phyloP scores from a whole-genome alignment of 2,888 invertebrate genomes.

The Oeneis ivallda region DNA sequence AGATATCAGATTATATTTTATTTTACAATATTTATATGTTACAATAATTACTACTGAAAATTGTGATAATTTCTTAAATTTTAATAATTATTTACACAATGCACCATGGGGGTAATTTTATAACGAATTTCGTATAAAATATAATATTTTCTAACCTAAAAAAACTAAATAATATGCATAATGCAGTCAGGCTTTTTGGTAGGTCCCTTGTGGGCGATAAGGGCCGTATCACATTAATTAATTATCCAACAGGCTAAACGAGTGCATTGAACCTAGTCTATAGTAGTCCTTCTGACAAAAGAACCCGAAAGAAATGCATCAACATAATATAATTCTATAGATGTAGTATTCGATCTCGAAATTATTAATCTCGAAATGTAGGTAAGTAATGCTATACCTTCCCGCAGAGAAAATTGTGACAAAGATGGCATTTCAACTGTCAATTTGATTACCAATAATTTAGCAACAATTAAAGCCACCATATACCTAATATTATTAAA shows the following conservation, averaged over 20 bases:
- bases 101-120: conserved; percentile 61
- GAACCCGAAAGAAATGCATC: no score
- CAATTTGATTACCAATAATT: no score
- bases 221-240: conserved; percentile 26
- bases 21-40: conserved; percentile 33
- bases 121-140: conserved; percentile 44
- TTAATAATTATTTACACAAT: conserved; percentile 53
- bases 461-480: no score
- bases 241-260: not conserved
- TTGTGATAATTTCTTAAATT: conserved; percentile 42
- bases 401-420: no score
- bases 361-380: no score
- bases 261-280: no score
- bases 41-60: conserved; percentile 24
- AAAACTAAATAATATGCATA: conserved; percentile 46
- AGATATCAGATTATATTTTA: conserved; percentile 38
- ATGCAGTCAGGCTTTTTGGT: conserved; percentile 75
- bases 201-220: conserved; percentile 56
- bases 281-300: no score
- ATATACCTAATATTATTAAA: no score
- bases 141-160: conserved; percentile 54
- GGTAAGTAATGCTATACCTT: no score
- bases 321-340: no score
- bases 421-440: no score
- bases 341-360: no score